Conservation (phyloP, 2,888 invertebrate genomes). For the Dendrolimus pini region DNA sequence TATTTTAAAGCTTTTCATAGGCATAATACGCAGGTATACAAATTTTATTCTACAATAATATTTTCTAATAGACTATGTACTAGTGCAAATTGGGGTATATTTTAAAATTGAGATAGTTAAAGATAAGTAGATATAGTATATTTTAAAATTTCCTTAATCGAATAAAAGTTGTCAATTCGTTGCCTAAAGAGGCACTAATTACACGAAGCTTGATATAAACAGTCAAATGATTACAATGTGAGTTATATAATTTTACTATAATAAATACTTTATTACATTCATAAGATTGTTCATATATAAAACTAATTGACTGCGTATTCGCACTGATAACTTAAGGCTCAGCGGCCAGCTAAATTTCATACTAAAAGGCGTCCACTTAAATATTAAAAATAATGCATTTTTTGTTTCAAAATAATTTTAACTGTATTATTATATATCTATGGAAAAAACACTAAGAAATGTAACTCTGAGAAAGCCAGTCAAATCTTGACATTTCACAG, state of each 20-base stretch:
- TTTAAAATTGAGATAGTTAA: background rate
- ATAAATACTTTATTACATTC: background rate
- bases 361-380: too few species aligned
- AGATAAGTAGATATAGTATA: too few species aligned
- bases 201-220: background rate
- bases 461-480: too few species aligned
- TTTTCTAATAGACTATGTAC: constrained; percentile 4
- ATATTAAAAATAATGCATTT: too few species aligned
- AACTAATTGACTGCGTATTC: constrained; percentile 8
- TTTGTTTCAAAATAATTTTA: too few species aligned
- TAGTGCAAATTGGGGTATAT: background rate
- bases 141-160: background rate
- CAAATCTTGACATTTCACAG: too few species aligned
- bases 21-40: constrained; percentile 6
- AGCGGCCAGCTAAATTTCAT: too few species aligned
- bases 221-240: background rate
- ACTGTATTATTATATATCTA: too few species aligned
- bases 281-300: constrained; percentile 9
- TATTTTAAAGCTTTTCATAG: constrained; percentile 8
- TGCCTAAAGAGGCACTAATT: background rate
- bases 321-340: constrained; percentile 9
- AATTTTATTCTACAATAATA: background rate
- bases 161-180: background rate
- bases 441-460: too few species aligned
- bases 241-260: background rate